Evolutionary conservation across 2,113 vertebrate species (phyloP).

Genomic region (Rallus limicola): DNA sequence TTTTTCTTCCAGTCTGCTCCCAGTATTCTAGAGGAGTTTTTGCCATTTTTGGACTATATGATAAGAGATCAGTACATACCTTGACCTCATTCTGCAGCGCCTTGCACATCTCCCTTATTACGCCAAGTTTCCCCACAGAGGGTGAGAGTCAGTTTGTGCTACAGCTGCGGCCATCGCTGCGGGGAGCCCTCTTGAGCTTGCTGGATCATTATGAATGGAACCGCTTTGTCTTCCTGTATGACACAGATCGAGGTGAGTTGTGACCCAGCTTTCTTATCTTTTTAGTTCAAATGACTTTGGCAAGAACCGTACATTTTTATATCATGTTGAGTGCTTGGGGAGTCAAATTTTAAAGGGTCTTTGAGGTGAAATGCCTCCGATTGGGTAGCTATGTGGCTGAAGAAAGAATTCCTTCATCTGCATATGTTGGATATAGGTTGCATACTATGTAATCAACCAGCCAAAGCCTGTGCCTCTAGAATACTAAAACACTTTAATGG

Average conservation of each 20-base stretch:
- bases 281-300: background rate
- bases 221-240: conserved; percentile 95
- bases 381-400: background rate
- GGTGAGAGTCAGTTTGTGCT: conserved; percentile 96
- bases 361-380: background rate
- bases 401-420: background rate
- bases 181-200: conserved; percentile 91
- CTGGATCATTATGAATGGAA: conserved; percentile 97
- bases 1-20: conserved; percentile 89
- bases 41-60: conserved; percentile 98
- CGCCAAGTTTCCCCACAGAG: conserved; percentile 94
- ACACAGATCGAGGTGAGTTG: conserved; percentile 92
- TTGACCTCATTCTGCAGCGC: conserved; percentile 99
- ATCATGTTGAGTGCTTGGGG: background rate
- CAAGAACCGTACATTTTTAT: background rate
- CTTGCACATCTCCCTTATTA: conserved; percentile 97
- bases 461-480: background rate
- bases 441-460: background rate
- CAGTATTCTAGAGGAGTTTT: conserved; percentile 98
- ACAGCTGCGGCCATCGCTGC: conserved; percentile 92
- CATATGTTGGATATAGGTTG: background rate
- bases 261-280: background rate
- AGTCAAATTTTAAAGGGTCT: background rate
- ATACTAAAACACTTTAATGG: background rate
- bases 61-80: conserved; percentile 97